Evolutionary conservation across 2,113 vertebrate genomes (phyloP).

Genomic region (Ptilonorhynchus violaceus): DNA sequence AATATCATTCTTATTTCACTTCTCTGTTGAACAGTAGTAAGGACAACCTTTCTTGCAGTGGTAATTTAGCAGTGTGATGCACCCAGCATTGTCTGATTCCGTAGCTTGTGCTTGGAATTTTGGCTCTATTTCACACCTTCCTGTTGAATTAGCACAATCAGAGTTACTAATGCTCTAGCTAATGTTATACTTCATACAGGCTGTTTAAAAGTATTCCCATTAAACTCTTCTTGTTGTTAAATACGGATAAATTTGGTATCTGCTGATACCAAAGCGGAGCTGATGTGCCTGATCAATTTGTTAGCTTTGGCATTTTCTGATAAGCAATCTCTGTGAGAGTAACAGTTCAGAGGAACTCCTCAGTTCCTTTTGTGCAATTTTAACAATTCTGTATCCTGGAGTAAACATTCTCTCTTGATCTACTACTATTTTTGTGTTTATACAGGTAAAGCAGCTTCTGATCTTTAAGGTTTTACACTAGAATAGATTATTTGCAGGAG

Average conservation of each 20-base stretch:
- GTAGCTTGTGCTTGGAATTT: not conserved
- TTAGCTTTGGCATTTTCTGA: not conserved
- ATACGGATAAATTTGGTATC: not conserved
- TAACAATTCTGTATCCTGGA: not conserved
- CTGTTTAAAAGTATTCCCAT: not conserved
- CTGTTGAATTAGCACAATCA: not conserved
- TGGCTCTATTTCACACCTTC: not conserved
- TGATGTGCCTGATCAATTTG: not conserved
- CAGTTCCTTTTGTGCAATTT: not conserved
- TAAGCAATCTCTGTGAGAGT: not conserved
- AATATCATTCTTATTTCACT: not conserved
- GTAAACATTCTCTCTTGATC: not conserved
- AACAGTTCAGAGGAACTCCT: not conserved
- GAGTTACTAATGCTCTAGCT: not conserved
- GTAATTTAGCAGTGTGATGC: not conserved
- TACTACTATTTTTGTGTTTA: not conserved
- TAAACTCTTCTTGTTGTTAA: not conserved
- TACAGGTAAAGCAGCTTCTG: not conserved
- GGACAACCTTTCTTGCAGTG: not conserved
- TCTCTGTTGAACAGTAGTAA: not conserved
- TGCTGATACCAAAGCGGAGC: not conserved
- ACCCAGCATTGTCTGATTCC: not conserved
- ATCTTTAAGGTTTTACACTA: not conserved
- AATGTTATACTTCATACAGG: not conserved
- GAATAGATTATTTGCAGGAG: not conserved